Evolutionary conservation across 2,797 vertebrate genomes (phyloP).

Genomic region (Takifugu rubripes): DNA sequence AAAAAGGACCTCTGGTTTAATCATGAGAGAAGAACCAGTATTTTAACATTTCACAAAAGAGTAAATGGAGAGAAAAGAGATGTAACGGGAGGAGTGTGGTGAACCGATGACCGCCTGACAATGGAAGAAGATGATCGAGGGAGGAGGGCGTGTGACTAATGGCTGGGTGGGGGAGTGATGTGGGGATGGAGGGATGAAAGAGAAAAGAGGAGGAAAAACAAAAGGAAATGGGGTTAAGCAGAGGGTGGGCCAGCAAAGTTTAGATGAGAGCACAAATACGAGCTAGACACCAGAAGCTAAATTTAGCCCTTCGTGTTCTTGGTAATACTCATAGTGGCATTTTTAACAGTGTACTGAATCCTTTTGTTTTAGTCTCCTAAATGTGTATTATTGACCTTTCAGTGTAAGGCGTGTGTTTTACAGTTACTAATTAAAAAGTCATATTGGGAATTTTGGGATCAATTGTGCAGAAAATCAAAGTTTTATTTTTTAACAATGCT

Average conservation of each 20-base stretch:
- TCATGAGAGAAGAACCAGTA: slow-evolving; percentile 10
- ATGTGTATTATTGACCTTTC: too few species aligned
- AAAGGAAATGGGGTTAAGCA: background rate
- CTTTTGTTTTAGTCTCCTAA: too few species aligned
- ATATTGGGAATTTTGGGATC: too few species aligned
- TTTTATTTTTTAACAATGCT: too few species aligned
- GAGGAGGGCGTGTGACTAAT: slow-evolving; percentile 39
- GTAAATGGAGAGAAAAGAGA: background rate
- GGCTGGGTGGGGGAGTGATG: slow-evolving; percentile 13
- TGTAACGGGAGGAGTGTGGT: background rate
- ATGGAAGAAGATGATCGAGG: slow-evolving; percentile 13
- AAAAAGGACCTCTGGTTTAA: slow-evolving; percentile 23
- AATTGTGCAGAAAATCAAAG: too few species aligned
- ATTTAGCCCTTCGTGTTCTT: too few species aligned
- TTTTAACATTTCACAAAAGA: slow-evolving; percentile 11
- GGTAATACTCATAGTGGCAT: too few species aligned
- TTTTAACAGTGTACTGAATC: too few species aligned
- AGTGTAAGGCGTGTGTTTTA: too few species aligned
- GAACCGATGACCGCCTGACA: slow-evolving; percentile 43
- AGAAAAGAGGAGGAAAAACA: slow-evolving; percentile 13
- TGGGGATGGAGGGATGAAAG: slow-evolving; percentile 13
- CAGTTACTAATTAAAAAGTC: too few species aligned
- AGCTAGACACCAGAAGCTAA: background rate
- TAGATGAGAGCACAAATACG: background rate
- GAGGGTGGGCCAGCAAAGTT: background rate